Evolutionary conservation across 2,113 vertebrate genomes (phyloP).

Genomic region (Pseudorhombus dupliciocellatus): DNA sequence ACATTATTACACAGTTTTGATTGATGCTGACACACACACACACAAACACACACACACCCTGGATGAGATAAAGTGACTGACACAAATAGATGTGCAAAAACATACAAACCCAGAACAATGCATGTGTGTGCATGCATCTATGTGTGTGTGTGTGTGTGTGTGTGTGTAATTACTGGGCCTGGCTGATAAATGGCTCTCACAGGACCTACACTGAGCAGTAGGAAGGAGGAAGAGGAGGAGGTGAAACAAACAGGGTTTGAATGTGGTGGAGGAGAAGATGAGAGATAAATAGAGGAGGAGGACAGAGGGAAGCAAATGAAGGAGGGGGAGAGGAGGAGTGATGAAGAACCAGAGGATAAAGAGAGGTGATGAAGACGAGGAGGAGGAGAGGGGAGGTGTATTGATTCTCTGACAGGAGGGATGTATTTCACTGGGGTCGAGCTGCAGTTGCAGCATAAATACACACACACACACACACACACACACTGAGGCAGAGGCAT

Average conservation of each 20-base stretch:
- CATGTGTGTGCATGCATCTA: slow-evolving; percentile 7
- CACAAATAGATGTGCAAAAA: no score
- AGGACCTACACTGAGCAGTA: slow-evolving; percentile 17
- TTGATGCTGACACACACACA: no score
- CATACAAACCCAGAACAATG: neutral
- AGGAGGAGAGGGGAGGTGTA: slow-evolving; percentile 11
- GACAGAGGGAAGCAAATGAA: neutral
- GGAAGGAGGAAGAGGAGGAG: neutral
- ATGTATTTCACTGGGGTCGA: slow-evolving; percentile 35
- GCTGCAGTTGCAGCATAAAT: slow-evolving; percentile 1
- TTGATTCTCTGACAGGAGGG: slow-evolving; percentile 45
- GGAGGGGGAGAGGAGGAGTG: neutral
- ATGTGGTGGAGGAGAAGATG: neutral
- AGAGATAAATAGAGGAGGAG: neutral
- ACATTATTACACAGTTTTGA: no score
- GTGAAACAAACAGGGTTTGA: slow-evolving; percentile 5
- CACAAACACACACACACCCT: neutral
- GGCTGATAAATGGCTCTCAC: slow-evolving; percentile 59
- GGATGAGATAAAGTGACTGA: slow-evolving; percentile 6
- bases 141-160: neutral
- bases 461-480: slow-evolving; percentile 12
- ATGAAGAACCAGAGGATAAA: neutral
- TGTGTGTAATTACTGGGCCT: slow-evolving; percentile 52
- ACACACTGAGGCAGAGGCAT: no score
- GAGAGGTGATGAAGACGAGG: neutral